Conservation (phyloP, 64 coral and sea anemone genomes). For the Astreopora myriophthalma region DNA sequence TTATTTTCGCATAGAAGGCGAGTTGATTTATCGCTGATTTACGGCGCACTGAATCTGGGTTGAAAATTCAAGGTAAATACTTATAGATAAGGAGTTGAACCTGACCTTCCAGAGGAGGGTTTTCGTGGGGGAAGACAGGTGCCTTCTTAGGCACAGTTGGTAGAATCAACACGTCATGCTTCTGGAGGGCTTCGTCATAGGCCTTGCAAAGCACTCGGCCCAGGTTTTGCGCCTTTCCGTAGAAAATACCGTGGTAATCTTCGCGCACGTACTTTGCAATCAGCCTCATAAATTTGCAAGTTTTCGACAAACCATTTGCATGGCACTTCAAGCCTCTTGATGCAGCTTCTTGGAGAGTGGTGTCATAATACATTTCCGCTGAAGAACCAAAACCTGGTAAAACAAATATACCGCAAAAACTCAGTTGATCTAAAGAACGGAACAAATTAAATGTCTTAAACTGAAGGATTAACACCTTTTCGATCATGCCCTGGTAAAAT, state of each 20-base stretch:
- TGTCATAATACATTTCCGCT: conserved; percentile 68
- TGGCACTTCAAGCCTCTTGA: conserved; percentile 71
- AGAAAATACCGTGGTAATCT: conserved; percentile 54
- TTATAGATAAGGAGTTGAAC: not conserved
- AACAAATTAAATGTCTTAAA: no score
- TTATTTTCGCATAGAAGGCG: no score
- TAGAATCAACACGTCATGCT: conserved; percentile 66
- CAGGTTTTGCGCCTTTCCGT: conserved; percentile 70
- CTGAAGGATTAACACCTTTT: no score
- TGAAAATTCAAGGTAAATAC: no score
- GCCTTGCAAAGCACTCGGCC: conserved; percentile 35
- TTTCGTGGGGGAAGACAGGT: conserved; percentile 39
- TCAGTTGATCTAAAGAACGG: no score
- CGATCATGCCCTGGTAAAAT: not conserved
- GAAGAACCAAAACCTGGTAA: conserved; percentile 32
- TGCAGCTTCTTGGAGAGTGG: conserved; percentile 66
- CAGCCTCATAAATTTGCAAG: not conserved
- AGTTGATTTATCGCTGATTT: no score
- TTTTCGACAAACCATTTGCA: conserved; percentile 50
- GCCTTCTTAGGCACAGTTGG: conserved; percentile 68
- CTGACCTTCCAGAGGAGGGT: conserved; percentile 61
- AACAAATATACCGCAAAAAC: not conserved
- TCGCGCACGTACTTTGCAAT: conserved; percentile 62
- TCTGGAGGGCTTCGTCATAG: conserved; percentile 52
- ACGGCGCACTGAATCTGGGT: no score